Evolutionary conservation across 2,113 vertebrate species (phyloP).

Genomic region (Hyperoodon ampullatus): DNA sequence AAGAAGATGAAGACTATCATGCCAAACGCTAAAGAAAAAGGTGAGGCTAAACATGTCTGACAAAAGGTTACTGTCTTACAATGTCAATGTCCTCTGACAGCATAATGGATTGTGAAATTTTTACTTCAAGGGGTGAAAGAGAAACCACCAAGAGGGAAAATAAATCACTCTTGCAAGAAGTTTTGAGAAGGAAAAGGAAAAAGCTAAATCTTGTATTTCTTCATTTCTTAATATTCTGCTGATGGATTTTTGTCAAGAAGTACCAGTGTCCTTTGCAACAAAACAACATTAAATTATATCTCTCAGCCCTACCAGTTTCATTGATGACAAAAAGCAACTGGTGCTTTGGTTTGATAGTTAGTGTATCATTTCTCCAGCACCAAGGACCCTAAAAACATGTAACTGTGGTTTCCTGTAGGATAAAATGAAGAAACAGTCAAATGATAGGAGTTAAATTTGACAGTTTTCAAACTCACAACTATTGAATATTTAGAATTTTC

Average conservation of each 20-base stretch:
- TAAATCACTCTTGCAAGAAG: background rate
- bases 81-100: background rate
- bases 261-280: background rate
- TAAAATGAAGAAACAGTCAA: background rate
- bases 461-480: background rate
- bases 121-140: background rate
- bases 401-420: background rate
- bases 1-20: background rate
- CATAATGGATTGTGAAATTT: background rate
- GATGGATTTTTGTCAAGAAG: background rate
- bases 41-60: background rate
- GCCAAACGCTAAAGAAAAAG: background rate
- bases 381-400: background rate
- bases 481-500: background rate
- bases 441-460: background rate
- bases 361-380: background rate
- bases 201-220: background rate
- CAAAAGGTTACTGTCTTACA: background rate
- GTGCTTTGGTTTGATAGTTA: background rate
- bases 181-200: slow-evolving; percentile 3
- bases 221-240: background rate
- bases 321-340: background rate
- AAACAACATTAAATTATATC: background rate
- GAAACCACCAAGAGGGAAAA: background rate
- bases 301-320: background rate